Percentiles rank a stretch among this genome's conserved stretches.
Evolutionary conservation across 2,888 invertebrate species (phyloP).

Genomic region (Acheta domesticus): DNA sequence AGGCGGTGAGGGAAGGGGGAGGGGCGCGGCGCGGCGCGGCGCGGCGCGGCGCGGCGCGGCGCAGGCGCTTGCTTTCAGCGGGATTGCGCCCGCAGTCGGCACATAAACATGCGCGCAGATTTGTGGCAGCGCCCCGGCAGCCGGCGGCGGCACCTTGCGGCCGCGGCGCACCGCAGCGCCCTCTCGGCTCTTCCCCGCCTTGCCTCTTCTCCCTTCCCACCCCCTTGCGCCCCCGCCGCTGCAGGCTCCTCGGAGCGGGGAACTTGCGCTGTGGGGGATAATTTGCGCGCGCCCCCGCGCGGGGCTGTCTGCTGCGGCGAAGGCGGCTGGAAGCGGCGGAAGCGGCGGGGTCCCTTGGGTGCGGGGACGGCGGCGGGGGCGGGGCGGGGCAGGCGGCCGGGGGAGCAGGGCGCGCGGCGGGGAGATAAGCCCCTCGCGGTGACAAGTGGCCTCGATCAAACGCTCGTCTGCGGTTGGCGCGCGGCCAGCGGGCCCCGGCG

Average conservation of each 20-base stretch:
- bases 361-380: not conserved
- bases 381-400: not conserved
- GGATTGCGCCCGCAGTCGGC: not conserved
- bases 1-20: not conserved
- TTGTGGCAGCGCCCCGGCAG: not conserved
- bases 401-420: not conserved
- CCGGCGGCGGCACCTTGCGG: not conserved
- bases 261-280: not conserved
- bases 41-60: not conserved
- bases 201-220: too few species aligned
- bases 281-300: not conserved
- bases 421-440: constrained; percentile 10
- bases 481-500: not conserved
- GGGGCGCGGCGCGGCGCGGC: too few species aligned
- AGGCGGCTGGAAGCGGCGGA: not conserved
- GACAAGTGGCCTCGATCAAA: constrained; percentile 18
- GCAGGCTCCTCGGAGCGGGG: not conserved
- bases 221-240: not conserved
- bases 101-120: not conserved
- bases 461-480: constrained; percentile 18
- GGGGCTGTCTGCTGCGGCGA: not conserved
- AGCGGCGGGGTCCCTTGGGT: not conserved
- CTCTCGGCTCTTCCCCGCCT: not conserved
- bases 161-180: not conserved
- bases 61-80: not conserved